Percentiles rank a stretch among this genome's conserved stretches.
Evolutionary conservation across 2,888 invertebrate genomes (phyloP).

Genomic region (Diaphora mendica): DNA sequence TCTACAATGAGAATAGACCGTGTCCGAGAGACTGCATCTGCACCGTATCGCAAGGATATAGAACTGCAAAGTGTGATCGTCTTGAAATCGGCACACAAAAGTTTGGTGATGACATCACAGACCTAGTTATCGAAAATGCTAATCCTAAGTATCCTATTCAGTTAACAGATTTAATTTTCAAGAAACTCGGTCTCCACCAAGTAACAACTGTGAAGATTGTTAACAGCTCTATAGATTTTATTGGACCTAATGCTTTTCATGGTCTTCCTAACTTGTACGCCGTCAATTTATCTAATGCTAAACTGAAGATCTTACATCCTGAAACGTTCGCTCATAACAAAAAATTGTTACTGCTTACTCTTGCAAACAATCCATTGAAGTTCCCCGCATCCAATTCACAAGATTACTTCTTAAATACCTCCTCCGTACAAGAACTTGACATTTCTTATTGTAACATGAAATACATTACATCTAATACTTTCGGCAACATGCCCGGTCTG

Average conservation of each 20-base stretch:
- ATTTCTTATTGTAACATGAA: conserved; percentile 90
- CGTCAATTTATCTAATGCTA: conserved; percentile 90
- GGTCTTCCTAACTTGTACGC: conserved; percentile 89
- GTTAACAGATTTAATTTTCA: conserved; percentile 87
- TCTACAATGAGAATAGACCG: conserved; percentile 81
- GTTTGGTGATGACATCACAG: conserved; percentile 89
- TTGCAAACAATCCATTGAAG: conserved; percentile 89
- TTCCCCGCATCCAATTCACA: conserved; percentile 74
- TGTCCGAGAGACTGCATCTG: conserved; percentile 89
- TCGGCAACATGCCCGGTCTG: conserved; percentile 88
- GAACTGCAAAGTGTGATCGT: conserved; percentile 89
- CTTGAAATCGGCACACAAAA: conserved; percentile 89
- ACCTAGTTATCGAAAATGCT: conserved; percentile 89
- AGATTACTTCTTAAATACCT: conserved; percentile 86
- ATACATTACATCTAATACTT: conserved; percentile 88
- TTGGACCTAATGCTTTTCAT: conserved; percentile 90
- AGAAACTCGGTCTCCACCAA: conserved; percentile 88
- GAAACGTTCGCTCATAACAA: conserved; percentile 90
- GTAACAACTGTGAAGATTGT: conserved; percentile 89
- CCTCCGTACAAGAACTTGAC: conserved; percentile 90
- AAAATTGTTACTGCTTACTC: conserved; percentile 88
- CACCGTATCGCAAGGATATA: conserved; percentile 86
- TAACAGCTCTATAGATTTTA: conserved; percentile 89
- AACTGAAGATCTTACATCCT: conserved; percentile 88
- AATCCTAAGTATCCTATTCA: conserved; percentile 86